A percentile compares a stretch with the other conserved stretches of the same genome.
phyloP scores from a whole-genome alignment of 2,113 vertebrate species.

The Daboia siamensis region DNA sequence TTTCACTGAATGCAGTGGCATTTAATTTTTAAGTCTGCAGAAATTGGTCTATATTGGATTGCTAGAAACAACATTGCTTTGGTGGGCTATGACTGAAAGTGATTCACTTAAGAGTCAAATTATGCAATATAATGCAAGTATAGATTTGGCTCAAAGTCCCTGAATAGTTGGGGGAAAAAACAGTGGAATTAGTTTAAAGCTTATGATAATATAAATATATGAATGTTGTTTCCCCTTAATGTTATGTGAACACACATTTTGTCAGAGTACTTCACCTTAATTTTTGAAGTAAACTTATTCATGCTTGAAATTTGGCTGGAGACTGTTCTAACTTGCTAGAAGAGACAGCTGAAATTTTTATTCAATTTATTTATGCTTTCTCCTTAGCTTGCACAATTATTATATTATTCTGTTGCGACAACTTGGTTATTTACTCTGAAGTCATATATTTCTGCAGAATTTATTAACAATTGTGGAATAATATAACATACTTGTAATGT shows the following conservation, averaged over 20 bases:
- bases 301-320: background rate
- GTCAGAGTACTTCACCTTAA: background rate
- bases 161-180: background rate
- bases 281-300: background rate
- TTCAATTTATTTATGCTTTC: background rate
- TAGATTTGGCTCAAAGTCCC: background rate
- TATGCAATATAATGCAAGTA: background rate
- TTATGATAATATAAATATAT: background rate
- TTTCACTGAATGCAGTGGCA: background rate
- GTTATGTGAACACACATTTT: background rate
- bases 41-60: too few relatives aligned
- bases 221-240: background rate
- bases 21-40: background rate
- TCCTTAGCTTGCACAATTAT: background rate
- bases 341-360: background rate
- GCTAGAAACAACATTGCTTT: background rate
- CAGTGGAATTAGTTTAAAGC: background rate
- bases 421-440: background rate
- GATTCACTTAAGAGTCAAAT: background rate
- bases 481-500: background rate
- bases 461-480: background rate
- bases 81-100: background rate
- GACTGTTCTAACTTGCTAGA: background rate
- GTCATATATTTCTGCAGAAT: background rate
- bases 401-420: background rate